Conservation (phyloP, 2,888 invertebrate species). For the Mesorhabditis sp. region DNA sequence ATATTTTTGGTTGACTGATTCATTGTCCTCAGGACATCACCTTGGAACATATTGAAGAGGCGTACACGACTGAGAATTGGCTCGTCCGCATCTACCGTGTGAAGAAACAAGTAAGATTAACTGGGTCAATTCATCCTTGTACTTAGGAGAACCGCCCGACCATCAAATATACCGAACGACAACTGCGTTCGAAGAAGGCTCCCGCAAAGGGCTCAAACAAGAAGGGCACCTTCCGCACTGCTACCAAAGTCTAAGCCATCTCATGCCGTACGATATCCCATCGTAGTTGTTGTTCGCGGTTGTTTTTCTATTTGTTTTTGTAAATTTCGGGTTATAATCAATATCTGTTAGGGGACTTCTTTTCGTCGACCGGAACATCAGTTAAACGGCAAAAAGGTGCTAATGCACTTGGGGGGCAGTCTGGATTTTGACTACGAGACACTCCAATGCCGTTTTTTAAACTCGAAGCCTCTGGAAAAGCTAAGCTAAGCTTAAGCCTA, state of each 20-base stretch:
- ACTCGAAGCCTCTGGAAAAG: too few relatives aligned
- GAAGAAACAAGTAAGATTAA: slow-evolving; percentile 15
- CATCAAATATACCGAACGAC: slow-evolving; percentile 44
- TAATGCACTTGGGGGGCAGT: too few relatives aligned
- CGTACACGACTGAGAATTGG: slow-evolving; percentile 99
- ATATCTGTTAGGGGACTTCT: too few relatives aligned
- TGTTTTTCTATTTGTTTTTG: not conserved
- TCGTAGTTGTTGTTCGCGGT: not conserved
- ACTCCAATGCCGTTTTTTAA: too few relatives aligned
- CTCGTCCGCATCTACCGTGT: slow-evolving; percentile 71
- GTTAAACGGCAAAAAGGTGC: too few relatives aligned
- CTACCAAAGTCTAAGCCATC: not conserved
- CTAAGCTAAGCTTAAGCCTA: too few relatives aligned
- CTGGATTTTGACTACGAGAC: too few relatives aligned
- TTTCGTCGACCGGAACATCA: too few relatives aligned
- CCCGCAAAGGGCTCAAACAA: slow-evolving; percentile 12
- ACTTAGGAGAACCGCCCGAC: slow-evolving; percentile 28
- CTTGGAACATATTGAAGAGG: slow-evolving; percentile 95
- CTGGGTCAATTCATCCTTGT: too few relatives aligned
- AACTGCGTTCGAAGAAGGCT: slow-evolving; percentile 26
- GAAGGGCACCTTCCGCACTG: not conserved
- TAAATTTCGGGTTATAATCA: not conserved
- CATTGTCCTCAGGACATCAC: slow-evolving; percentile 74
- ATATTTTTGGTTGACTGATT: not conserved
- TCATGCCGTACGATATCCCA: not conserved